These are phyloP conservation scores for Alces alces DNA, from an alignment of 2,113 vertebrate species.

Conservation along the genomic window DNA sequence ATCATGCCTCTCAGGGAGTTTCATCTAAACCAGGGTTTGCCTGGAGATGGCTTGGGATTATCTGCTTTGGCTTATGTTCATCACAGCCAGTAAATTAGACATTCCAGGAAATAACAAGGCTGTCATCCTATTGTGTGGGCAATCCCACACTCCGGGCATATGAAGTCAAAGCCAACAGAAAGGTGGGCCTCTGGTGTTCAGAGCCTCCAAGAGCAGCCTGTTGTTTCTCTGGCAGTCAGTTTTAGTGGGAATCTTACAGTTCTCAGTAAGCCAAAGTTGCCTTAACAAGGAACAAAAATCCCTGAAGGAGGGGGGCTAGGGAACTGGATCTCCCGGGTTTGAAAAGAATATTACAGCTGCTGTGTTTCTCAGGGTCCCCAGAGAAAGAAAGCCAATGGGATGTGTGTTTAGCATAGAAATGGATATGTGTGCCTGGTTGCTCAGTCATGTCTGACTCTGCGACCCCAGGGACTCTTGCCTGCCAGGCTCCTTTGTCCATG, in stretches of 20 bases:
- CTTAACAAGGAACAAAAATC: neutral
- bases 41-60: neutral
- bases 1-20: neutral
- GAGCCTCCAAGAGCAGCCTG: neutral
- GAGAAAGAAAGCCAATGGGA: neutral
- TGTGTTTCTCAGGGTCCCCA: neutral
- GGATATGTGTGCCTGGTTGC: neutral
- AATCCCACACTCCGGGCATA: neutral
- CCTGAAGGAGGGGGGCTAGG: neutral
- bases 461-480: neutral
- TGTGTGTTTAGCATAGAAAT: neutral
- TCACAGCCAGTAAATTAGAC: neutral
- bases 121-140: neutral
- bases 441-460: neutral
- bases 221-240: neutral
- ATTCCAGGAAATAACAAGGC: neutral
- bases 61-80: neutral
- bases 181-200: neutral
- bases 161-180: neutral
- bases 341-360: neutral
- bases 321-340: neutral
- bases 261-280: neutral
- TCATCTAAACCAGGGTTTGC: neutral
- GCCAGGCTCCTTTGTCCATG: neutral
- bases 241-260: neutral